Conservation (phyloP, 2,888 invertebrate species). For the Orthosia gracilis region DNA sequence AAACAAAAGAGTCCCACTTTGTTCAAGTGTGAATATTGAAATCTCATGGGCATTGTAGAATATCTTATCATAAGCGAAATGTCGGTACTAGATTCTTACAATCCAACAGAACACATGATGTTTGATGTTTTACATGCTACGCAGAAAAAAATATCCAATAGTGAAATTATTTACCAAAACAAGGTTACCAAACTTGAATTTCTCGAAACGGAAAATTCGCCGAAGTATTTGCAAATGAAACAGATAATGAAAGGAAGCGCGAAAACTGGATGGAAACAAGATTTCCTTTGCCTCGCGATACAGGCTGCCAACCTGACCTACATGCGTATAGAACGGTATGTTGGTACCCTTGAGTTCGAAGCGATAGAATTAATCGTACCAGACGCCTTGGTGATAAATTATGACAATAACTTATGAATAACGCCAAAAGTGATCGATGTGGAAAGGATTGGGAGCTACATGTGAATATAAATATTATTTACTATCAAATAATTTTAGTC, state of each 20-base stretch:
- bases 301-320: constrained; percentile 41
- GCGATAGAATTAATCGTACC: constrained; percentile 46
- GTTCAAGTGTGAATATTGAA: neutral
- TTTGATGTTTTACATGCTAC: neutral
- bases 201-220: constrained; percentile 34
- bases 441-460: constrained; percentile 6
- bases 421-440: constrained; percentile 41
- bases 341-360: constrained; percentile 47
- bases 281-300: constrained; percentile 42
- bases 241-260: constrained; percentile 57
- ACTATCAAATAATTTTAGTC: constrained; percentile 5
- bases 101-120: neutral
- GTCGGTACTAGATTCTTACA: constrained; percentile 1
- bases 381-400: constrained; percentile 42
- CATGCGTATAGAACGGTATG: constrained; percentile 18
- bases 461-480: constrained; percentile 20
- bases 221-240: constrained; percentile 39
- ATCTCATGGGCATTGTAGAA: constrained; percentile 2
- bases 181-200: constrained; percentile 13
- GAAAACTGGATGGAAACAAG: constrained; percentile 54
- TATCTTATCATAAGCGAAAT: constrained; percentile 25
- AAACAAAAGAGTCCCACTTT: constrained; percentile 16
- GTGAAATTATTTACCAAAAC: constrained; percentile 18
- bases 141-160: neutral
- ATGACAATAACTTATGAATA: constrained; percentile 46